A percentile compares a stretch with the other conserved stretches of the same genome.
Evolutionary conservation across 2,888 invertebrate species (phyloP).

Genomic region (Noctua fimbriata): DNA sequence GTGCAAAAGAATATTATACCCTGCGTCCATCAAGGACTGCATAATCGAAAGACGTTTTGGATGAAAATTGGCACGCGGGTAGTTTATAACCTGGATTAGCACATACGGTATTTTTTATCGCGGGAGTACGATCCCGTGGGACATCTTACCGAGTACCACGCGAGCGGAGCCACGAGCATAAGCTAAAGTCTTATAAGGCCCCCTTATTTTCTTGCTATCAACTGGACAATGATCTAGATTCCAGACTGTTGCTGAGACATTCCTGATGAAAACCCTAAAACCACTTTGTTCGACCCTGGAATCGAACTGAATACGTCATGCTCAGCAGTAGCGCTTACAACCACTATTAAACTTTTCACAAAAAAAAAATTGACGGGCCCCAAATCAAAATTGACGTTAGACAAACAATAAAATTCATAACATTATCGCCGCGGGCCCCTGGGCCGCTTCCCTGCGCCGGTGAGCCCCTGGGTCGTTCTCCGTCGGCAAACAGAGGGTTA

Average conservation of each 20-base stretch:
- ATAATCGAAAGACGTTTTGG: no score
- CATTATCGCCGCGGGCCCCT: slow-evolving; percentile 44
- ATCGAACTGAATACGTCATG: neutral
- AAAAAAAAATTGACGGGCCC: slow-evolving; percentile 27
- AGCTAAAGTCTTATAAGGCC: neutral
- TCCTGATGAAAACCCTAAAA: neutral
- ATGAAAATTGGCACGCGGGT: neutral
- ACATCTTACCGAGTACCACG: neutral
- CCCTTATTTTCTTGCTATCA: neutral
- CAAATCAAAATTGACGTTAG: slow-evolving; percentile 57
- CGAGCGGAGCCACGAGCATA: neutral
- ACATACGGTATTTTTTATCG: neutral
- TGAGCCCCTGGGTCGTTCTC: slow-evolving; percentile 2
- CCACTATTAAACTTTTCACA: neutral
- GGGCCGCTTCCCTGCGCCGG: neutral
- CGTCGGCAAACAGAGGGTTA: slow-evolving; percentile 66
- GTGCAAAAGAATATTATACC: no score
- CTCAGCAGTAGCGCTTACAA: neutral
- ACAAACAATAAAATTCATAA: slow-evolving; percentile 60
- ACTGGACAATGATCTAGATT: neutral
- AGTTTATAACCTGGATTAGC: neutral
- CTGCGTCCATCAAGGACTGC: no score
- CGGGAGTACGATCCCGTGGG: neutral
- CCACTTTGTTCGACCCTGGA: neutral
- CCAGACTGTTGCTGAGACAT: neutral